These are phyloP conservation scores for Capromys pilorides DNA, from an alignment of 2,797 vertebrate species.

Conservation along the genomic window DNA sequence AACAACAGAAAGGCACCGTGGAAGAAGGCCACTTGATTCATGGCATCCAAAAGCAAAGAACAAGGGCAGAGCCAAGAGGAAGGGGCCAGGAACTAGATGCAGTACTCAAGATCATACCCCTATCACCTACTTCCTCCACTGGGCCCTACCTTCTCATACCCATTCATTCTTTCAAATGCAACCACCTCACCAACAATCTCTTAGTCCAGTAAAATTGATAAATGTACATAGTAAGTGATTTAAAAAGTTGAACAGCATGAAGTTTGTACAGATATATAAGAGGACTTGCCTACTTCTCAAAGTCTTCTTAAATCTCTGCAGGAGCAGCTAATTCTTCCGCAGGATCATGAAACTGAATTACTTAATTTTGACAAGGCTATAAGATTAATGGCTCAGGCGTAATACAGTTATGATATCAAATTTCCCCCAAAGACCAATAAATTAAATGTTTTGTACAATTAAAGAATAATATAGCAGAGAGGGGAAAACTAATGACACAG, in stretches of 20 bases:
- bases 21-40: not conserved
- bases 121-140: not conserved
- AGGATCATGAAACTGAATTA: constrained; percentile 83
- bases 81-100: not conserved
- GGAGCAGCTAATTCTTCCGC: constrained; percentile 81
- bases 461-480: not conserved
- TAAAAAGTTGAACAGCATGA: constrained; percentile 81
- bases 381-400: constrained; percentile 90
- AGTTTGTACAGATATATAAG: constrained; percentile 90
- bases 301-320: constrained; percentile 83
- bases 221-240: not conserved
- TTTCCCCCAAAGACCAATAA: constrained; percentile 65
- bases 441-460: constrained; percentile 62
- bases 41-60: not conserved
- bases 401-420: constrained; percentile 59
- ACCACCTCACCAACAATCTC: not conserved
- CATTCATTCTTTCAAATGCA: not conserved
- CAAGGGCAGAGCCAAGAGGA: not conserved
- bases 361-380: constrained; percentile 89
- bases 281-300: constrained; percentile 86
- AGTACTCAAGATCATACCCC: not conserved
- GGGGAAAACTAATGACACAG: not conserved
- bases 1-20: not conserved
- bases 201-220: not conserved
- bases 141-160: not conserved